Percentiles rank a stretch among this genome's conserved stretches.
phyloP scores from a whole-genome alignment of 2,888 invertebrate species.

The Pseudococcus jackbeardsleyi region DNA sequence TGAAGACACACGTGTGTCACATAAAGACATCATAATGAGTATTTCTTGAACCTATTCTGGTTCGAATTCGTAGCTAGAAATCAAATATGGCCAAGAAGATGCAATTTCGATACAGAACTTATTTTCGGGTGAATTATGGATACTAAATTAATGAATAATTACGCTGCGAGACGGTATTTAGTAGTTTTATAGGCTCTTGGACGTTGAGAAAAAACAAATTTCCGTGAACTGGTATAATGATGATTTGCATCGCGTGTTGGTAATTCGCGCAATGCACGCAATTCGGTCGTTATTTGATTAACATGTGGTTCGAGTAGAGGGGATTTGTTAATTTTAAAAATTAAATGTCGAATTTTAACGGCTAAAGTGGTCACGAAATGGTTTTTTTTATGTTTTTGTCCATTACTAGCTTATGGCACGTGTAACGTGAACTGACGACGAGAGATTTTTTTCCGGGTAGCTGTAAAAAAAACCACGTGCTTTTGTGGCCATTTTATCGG shows the following conservation, averaged over 20 bases:
- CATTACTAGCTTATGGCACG: background rate
- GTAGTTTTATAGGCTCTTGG: background rate
- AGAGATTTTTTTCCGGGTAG: background rate
- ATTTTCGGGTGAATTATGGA: background rate
- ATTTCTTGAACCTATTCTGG: too few species aligned
- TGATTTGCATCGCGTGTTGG: conserved; percentile 32
- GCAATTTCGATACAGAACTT: background rate
- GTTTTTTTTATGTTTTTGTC: background rate
- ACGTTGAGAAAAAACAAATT: conserved; percentile 21
- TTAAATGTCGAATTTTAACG: conserved; percentile 26
- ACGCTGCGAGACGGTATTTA: background rate
- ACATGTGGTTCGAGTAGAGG: background rate
- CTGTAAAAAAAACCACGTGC: background rate
- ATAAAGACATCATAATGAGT: too few species aligned
- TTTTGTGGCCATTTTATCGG: background rate
- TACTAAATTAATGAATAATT: background rate
- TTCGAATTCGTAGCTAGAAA: too few species aligned
- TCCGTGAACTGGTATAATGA: conserved; percentile 24
- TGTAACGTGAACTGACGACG: background rate
- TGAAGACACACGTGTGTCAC: too few species aligned
- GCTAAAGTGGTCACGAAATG: conserved; percentile 23
- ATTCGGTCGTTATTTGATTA: conserved; percentile 31
- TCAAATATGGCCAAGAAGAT: too few species aligned
- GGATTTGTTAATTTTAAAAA: conserved; percentile 36
- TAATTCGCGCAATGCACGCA: conserved; percentile 35